These are phyloP conservation scores for Gasterosteus nipponicus DNA, from an alignment of 2,113 vertebrate genomes.

Conservation along the genomic window DNA sequence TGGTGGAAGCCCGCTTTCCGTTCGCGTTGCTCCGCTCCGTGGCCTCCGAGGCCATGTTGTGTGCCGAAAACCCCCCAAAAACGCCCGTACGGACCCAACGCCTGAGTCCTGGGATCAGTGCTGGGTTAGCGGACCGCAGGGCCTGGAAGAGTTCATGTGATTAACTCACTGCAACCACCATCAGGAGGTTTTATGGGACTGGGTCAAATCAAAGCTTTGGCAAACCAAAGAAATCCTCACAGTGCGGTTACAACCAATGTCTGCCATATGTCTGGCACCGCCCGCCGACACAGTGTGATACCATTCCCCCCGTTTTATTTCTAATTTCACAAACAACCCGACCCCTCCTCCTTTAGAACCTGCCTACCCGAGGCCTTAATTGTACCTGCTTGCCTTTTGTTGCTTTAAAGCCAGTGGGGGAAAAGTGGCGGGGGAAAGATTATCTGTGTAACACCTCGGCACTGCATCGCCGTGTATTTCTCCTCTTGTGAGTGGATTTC, in stretches of 20 bases:
- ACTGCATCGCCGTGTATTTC: slow-evolving; percentile 63
- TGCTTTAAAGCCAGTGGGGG: slow-evolving; percentile 57
- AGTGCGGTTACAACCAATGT: slow-evolving; percentile 46
- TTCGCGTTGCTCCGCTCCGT: slow-evolving; percentile 7
- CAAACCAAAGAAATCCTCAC: slow-evolving; percentile 12
- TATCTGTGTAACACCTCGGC: slow-evolving; percentile 76
- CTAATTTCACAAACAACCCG: slow-evolving; percentile 25
- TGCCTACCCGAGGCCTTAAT: slow-evolving; percentile 53
- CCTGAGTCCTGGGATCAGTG: slow-evolving; percentile 58
- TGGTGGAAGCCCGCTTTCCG: neutral
- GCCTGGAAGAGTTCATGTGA: slow-evolving; percentile 56
- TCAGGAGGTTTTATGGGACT: slow-evolving; percentile 56
- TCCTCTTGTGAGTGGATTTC: slow-evolving; percentile 76
- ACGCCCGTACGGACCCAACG: slow-evolving; percentile 16
- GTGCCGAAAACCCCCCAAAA: neutral
- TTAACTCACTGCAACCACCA: slow-evolving; percentile 45
- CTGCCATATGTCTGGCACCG: slow-evolving; percentile 59
- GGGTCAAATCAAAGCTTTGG: slow-evolving; percentile 61
- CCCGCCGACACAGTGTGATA: slow-evolving; percentile 42
- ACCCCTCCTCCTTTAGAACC: too few species aligned
- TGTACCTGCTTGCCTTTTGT: slow-evolving; percentile 63
- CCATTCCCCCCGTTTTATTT: slow-evolving; percentile 35
- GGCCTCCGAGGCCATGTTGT: slow-evolving; percentile 12
- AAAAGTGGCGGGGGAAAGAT: slow-evolving; percentile 70
- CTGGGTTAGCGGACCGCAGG: slow-evolving; percentile 60